Base-by-base conservation (phyloP, 2,888 invertebrate species). In the Kuschelorhynchus macadamiae region DNA sequence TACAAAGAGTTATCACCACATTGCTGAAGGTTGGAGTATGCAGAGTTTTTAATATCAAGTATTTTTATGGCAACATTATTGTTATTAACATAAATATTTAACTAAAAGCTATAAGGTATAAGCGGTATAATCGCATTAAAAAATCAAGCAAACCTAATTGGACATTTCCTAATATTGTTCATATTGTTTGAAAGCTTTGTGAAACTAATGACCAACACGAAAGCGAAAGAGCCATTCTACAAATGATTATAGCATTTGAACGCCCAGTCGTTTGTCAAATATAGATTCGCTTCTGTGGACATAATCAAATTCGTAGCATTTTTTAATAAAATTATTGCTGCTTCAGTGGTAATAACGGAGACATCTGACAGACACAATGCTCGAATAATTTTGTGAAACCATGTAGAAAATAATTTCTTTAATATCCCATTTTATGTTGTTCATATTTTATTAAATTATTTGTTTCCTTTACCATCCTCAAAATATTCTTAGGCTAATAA, bases 201-300 rank as follows among this genome's bases (percentile, higher is more conserved):
- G 36, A 36, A 52, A 36, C 33, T 18, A 52, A 36, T 20, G 33
- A 52, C 39, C 21, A 17, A 30, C 33, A 47, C 25, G 59, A 59
- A 59, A 59, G 47, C 47, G 36, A 46, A 59, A 59, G 33, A 59
- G 7, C 25, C 36, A 47, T 47, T 41, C 21, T 25, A 56, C 11
- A 14, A 39, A 30, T 36, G 47, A 59, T 59, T 59, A 59, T 20
- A 46, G 20, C 50, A 50, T 50, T 41, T 50, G 39, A 18, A 12
- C 21, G 18, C 7, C 4, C 16, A 60, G 50, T 41, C 25, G 25
- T 21, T 17, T 16, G 25, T 50, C 14, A 33, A 53, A 32, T 25
- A 25, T 25, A 25, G 53, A 53, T 62, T 42, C 53, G 62, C 61
- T 52, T 61, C 61, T 61, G 8, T 62, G 62, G 18, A 46, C 42